These are phyloP conservation scores for Sesia bembeciformis DNA, from an alignment of 2,888 invertebrate genomes.

Conservation along the genomic window DNA sequence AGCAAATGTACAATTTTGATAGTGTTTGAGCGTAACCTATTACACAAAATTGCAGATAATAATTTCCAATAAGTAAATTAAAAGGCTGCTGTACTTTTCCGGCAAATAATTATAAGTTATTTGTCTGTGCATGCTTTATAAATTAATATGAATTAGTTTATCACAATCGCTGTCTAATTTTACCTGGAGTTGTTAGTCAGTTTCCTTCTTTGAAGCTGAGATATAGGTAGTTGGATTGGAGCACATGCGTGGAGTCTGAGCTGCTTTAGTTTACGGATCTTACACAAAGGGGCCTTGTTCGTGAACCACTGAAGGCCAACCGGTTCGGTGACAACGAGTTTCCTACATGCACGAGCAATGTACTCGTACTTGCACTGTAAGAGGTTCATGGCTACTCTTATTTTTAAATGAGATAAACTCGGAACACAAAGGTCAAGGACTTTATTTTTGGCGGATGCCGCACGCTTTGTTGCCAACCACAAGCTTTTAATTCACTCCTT, in stretches of 20 bases:
- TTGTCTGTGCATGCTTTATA: too few relatives aligned
- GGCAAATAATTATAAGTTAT: too few relatives aligned
- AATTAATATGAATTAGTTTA: too few relatives aligned
- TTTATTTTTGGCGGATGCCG: slow-evolving; percentile 61
- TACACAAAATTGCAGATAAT: too few relatives aligned
- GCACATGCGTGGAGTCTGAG: neutral
- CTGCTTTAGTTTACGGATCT: neutral
- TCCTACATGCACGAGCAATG: slow-evolving; percentile 27
- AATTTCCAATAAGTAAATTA: too few relatives aligned
- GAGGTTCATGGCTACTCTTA: slow-evolving; percentile 67
- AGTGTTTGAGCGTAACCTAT: too few relatives aligned
- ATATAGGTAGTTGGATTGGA: neutral
- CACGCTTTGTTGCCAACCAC: slow-evolving; percentile 45
- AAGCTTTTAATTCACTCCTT: slow-evolving; percentile 30
- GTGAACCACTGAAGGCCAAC: slow-evolving; percentile 66
- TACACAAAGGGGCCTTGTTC: slow-evolving; percentile 63
- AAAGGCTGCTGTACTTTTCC: too few relatives aligned
- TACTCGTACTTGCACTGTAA: slow-evolving; percentile 41
- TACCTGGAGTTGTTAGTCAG: too few relatives aligned
- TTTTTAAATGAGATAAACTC: slow-evolving; percentile 60
- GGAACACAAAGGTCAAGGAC: slow-evolving; percentile 60
- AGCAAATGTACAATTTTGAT: too few relatives aligned
- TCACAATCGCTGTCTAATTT: too few relatives aligned
- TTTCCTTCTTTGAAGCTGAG: too few relatives aligned
- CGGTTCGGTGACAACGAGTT: slow-evolving; percentile 21